Conservation (phyloP, 2,113 vertebrate species). For the Phylloscopus whistleri region DNA sequence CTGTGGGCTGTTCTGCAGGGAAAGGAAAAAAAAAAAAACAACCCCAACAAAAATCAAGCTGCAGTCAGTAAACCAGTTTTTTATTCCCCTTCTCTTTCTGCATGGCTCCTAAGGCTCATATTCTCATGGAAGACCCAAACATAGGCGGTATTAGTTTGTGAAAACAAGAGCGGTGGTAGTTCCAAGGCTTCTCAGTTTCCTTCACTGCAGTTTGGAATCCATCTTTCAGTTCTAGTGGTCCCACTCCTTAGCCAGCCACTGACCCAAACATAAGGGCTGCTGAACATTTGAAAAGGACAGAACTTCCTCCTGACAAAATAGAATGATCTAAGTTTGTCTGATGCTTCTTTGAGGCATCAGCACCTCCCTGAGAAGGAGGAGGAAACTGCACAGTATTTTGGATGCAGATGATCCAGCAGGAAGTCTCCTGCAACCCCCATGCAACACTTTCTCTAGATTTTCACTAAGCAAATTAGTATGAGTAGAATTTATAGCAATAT, state of each 20-base stretch:
- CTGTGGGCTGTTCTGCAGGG: background rate
- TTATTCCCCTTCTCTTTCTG: background rate
- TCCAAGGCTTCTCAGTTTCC: background rate
- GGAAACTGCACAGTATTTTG: background rate
- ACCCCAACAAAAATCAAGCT: background rate
- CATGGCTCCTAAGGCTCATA: background rate
- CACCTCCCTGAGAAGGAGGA: constrained; percentile 53
- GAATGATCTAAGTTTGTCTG: background rate
- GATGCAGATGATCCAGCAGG: background rate
- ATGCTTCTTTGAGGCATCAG: constrained; percentile 31
- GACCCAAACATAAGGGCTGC: background rate
- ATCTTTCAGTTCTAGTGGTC: background rate
- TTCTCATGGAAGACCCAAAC: background rate
- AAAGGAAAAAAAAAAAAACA: background rate
- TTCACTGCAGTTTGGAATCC: background rate
- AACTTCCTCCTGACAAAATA: background rate
- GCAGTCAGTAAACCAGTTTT: background rate
- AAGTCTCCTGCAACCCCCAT: accelerated
- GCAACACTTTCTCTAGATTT: background rate
- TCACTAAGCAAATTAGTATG: background rate
- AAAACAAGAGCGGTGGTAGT: background rate
- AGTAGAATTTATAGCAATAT: background rate
- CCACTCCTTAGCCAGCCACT: background rate
- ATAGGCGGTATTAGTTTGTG: background rate
- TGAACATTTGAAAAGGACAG: background rate